Conservation (phyloP, 2,113 vertebrate species). For the Gulo gulo region DNA sequence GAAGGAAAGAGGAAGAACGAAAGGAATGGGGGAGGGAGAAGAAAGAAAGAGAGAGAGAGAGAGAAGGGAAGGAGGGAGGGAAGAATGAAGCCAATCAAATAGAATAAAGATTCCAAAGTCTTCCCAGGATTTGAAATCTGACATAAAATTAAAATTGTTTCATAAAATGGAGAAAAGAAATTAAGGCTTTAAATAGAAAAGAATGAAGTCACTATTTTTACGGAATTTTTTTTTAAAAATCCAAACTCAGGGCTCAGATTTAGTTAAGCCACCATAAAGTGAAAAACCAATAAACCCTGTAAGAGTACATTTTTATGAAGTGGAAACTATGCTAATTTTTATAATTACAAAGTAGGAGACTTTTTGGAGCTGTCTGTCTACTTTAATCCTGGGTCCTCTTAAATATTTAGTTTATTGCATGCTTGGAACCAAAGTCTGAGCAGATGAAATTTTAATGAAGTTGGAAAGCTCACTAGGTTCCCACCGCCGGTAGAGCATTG, state of each 20-base stretch:
- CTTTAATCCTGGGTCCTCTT: conserved; percentile 70
- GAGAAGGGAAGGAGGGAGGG: not conserved
- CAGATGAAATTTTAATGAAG: conserved; percentile 76
- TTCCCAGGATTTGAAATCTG: conserved; percentile 4
- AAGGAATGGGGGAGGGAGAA: not conserved
- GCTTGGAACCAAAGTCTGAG: conserved; percentile 78
- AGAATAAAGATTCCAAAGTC: not conserved
- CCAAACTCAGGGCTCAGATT: not conserved
- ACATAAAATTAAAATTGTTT: not conserved
- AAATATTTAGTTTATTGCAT: conserved; percentile 76
- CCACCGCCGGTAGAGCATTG: conserved; percentile 22
- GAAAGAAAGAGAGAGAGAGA: not conserved
- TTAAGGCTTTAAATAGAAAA: conserved; percentile 11
- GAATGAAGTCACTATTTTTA: not conserved
- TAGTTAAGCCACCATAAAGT: conserved; percentile 12
- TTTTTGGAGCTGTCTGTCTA: conserved; percentile 57
- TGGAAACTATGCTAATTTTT: conserved; percentile 61
- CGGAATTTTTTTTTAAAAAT: not conserved
- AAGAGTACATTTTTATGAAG: conserved; percentile 36
- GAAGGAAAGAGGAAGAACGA: not conserved
- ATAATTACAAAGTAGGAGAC: conserved; percentile 61
- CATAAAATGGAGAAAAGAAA: not conserved
- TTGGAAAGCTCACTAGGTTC: conserved; percentile 57
- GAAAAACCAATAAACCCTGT: conserved; percentile 36
- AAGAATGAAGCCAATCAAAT: not conserved